Percentiles rank a stretch among this genome's conserved stretches.
Conservation (phyloP, 2,113 vertebrate genomes). For the human (Homo sapiens) region GRCh38 chr14:58872001-58872500, state of each 20-base stretch:
- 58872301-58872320: not conserved
- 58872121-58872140: not conserved
- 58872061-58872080: not conserved
- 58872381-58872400: not conserved
- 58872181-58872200: not conserved
- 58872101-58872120: not conserved
- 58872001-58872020: not conserved
- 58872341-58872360: not conserved
- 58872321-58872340: not conserved
- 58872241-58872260: not conserved
- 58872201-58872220: not conserved
- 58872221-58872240: not conserved
- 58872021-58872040: not conserved
- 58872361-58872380: not conserved
- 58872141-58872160: not conserved
- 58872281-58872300: not conserved
- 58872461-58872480: constrained; percentile 32
- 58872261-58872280: not conserved
- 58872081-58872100: not conserved
- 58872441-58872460: not conserved
- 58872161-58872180: not conserved
- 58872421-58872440: not conserved
- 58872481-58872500: constrained; percentile 22
- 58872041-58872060: not conserved
- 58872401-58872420: constrained; percentile 45